These are phyloP conservation scores for Tachuris rubrigastra DNA, from an alignment of 2,113 vertebrate genomes.

Conservation along the genomic window DNA sequence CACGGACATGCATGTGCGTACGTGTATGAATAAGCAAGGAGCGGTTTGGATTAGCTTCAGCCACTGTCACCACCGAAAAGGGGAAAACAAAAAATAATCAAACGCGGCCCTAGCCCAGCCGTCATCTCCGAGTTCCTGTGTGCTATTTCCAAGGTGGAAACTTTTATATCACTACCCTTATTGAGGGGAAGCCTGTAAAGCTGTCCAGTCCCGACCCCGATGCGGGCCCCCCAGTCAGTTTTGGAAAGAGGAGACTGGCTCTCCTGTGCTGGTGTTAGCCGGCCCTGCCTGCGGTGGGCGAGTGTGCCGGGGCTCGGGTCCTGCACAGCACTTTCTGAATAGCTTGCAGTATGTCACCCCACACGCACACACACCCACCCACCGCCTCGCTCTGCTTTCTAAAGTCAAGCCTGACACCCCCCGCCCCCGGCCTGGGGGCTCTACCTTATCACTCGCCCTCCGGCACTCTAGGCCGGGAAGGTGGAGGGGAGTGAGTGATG, in stretches of 20 bases:
- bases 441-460: not conserved
- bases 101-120: not conserved
- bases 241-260: not conserved
- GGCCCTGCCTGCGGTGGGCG: constrained; percentile 32
- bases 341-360: constrained; percentile 58
- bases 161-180: constrained; percentile 35
- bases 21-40: constrained; percentile 67
- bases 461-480: not conserved
- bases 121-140: constrained; percentile 23
- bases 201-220: not conserved
- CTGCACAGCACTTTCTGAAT: constrained; percentile 68
- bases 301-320: constrained; percentile 9
- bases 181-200: not conserved
- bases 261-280: not conserved
- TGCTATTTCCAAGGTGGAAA: constrained; percentile 58
- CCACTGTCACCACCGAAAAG: constrained; percentile 1
- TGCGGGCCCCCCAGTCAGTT: not conserved
- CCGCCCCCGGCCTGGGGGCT: not conserved
- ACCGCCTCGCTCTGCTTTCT: not conserved
- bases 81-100: not conserved
- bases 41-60: constrained; percentile 46
- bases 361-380: not conserved
- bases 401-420: not conserved
- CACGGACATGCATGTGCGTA: constrained; percentile 66
- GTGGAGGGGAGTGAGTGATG: not conserved